Percentiles rank a stretch among this genome's conserved stretches.
phyloP scores from a whole-genome alignment of 2,113 vertebrate genomes.

The Rostratula benghalensis region DNA sequence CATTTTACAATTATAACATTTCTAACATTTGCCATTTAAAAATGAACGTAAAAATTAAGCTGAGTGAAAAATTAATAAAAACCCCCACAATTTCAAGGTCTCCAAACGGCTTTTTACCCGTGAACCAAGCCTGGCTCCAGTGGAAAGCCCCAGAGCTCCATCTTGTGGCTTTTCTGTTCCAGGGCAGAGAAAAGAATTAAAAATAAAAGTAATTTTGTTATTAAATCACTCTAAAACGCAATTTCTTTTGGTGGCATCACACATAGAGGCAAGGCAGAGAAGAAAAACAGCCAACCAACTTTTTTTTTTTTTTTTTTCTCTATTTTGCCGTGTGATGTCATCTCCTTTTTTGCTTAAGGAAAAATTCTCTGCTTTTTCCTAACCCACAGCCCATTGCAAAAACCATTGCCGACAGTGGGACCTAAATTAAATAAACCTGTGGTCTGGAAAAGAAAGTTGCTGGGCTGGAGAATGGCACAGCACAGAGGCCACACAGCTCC shows the following conservation, averaged over 20 bases:
- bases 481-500: background rate
- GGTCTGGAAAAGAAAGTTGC: slow-evolving; percentile 4
- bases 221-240: slow-evolving; percentile 1
- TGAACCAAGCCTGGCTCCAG: background rate
- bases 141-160: slow-evolving; percentile 69
- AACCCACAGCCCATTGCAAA: background rate
- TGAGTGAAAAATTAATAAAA: slow-evolving; percentile 36
- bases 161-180: slow-evolving; percentile 38
- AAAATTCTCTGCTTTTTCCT: slow-evolving; percentile 45
- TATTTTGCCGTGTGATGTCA: background rate
- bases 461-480: slow-evolving; percentile 5
- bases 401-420: background rate
- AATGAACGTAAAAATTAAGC: slow-evolving; percentile 41
- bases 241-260: slow-evolving; percentile 23
- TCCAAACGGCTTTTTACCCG: background rate
- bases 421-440: slow-evolving; percentile 2
- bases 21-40: background rate
- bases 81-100: background rate
- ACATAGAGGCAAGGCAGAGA: background rate
- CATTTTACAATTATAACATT: background rate
- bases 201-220: background rate
- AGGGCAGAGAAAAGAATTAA: background rate
- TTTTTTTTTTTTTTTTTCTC: background rate
- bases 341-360: slow-evolving; percentile 27
- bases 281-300: background rate